A percentile compares a stretch with the other conserved stretches of the same genome.
Conservation (phyloP, 1,140 invertebrate species). For the Leguminivora glycinivorella region DNA sequence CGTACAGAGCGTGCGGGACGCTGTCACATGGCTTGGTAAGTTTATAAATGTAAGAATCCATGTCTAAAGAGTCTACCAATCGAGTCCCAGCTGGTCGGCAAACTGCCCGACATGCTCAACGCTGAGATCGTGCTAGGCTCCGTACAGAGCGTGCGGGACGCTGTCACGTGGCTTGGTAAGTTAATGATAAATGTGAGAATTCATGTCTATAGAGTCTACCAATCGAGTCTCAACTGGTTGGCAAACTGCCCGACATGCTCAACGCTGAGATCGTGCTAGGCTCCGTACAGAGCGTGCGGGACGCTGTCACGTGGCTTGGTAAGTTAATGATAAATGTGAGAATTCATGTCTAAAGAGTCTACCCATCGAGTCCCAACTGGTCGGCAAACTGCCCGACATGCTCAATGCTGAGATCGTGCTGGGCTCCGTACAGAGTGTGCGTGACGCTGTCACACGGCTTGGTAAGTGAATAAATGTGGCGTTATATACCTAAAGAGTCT, state of each 20-base stretch:
- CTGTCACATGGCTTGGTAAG: constrained; percentile 89
- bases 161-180: constrained; percentile 90
- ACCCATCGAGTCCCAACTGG: constrained; percentile 92
- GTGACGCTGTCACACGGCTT: constrained; percentile 95
- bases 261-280: constrained; percentile 99
- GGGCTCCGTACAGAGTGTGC: constrained; percentile 96
- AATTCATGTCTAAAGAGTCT: too few relatives aligned
- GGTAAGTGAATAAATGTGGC: too few relatives aligned
- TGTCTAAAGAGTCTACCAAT: too few relatives aligned
- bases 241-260: constrained; percentile 95
- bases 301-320: constrained; percentile 93
- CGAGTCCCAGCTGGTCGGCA: constrained; percentile 90
- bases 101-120: constrained; percentile 97
- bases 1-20: constrained; percentile 96
- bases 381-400: constrained; percentile 95
- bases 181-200: too few relatives aligned
- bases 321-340: too few relatives aligned
- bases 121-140: constrained; percentile 98
- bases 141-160: constrained; percentile 96
- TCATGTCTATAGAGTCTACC: too few relatives aligned
- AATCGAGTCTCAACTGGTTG: constrained; percentile 91
- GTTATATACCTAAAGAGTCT: too few relatives aligned
- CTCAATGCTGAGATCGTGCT: constrained; percentile 99
- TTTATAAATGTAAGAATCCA: too few relatives aligned
- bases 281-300: constrained; percentile 95